phyloP scores from a whole-genome alignment of 2,113 vertebrate genomes.

The Motacilla alba region DNA sequence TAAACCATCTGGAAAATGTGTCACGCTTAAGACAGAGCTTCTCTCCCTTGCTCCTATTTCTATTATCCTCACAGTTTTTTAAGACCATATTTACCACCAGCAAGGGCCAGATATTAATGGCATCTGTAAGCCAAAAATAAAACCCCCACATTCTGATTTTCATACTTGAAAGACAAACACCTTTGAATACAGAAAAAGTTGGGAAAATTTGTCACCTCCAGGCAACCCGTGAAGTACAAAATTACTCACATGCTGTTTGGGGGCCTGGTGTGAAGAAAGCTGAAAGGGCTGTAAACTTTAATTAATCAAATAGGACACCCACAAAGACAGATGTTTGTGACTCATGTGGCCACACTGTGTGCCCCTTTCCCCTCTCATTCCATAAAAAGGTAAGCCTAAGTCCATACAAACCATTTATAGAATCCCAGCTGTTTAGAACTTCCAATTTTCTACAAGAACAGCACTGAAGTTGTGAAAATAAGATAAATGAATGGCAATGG shows the following conservation, averaged over 20 bases:
- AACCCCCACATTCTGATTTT: not conserved
- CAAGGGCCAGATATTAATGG: not conserved
- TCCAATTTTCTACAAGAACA: not conserved
- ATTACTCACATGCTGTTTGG: not conserved
- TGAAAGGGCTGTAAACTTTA: not conserved
- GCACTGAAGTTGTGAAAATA: not conserved
- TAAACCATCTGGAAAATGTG: not conserved
- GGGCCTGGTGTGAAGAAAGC: not conserved
- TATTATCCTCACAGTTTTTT: not conserved
- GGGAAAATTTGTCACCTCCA: not conserved
- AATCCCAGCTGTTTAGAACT: not conserved
- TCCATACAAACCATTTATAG: not conserved
- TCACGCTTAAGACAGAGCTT: not conserved
- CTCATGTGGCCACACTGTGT: not conserved
- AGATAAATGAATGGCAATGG: not conserved
- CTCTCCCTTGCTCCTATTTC: not conserved
- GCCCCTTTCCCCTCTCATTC: not conserved
- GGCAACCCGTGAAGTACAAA: not conserved
- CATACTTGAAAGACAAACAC: not conserved
- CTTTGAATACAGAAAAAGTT: not conserved
- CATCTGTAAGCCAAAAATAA: not conserved
- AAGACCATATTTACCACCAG: not conserved
- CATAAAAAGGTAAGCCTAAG: not conserved
- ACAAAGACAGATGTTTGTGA: not conserved
- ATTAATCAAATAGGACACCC: not conserved